phyloP scores from a whole-genome alignment of 2,113 vertebrate genomes.

The Girardinichthys multiradiatus region DNA sequence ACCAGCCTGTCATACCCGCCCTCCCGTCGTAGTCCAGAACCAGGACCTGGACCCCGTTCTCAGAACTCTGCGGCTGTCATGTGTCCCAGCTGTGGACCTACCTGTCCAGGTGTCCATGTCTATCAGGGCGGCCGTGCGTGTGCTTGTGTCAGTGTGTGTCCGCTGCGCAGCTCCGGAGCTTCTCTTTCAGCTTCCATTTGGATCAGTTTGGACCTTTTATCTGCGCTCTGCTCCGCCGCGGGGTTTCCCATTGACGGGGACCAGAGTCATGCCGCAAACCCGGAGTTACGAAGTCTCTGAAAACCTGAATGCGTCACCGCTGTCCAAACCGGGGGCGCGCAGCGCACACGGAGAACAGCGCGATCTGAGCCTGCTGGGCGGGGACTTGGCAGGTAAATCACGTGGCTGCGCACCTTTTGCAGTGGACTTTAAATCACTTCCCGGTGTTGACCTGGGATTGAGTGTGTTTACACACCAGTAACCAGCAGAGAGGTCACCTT shows the following conservation, averaged over 20 bases:
- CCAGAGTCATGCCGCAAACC: background rate
- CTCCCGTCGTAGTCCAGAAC: background rate
- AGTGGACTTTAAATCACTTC: background rate
- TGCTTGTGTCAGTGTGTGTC: conserved; percentile 16
- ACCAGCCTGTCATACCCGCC: background rate
- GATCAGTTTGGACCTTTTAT: conserved; percentile 36
- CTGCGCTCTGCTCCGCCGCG: background rate
- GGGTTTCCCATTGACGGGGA: conserved; percentile 39
- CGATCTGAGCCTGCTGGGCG: background rate
- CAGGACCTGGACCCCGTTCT: background rate
- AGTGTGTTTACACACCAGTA: no score
- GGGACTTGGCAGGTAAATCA: background rate
- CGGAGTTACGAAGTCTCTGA: background rate
- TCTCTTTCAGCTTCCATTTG: conserved; percentile 50
- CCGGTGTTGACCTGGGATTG: background rate
- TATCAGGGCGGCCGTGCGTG: conserved; percentile 31
- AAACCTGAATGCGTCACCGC: background rate
- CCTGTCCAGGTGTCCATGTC: conserved; percentile 52
- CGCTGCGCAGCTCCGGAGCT: background rate
- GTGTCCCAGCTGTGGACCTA: conserved; percentile 14
- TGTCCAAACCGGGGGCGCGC: background rate
- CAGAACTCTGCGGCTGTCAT: background rate
- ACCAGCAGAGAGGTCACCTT: no score
- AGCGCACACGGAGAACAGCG: background rate
- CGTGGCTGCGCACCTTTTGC: background rate